Evolutionary conservation across 2,888 invertebrate species (phyloP).

Genomic region (Acanthopleura granulata): DNA sequence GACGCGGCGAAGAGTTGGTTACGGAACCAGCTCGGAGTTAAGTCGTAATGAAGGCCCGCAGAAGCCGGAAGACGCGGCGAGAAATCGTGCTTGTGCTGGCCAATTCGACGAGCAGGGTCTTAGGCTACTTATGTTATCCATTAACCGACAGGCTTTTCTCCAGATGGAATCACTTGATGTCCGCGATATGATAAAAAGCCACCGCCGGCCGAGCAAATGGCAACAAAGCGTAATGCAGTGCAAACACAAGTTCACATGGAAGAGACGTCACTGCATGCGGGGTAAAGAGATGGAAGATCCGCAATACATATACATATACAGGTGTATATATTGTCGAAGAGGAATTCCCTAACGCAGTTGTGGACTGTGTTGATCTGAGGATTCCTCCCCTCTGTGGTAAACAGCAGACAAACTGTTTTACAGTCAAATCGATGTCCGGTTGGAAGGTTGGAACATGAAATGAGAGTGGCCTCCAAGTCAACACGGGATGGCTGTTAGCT

Average conservation of each 20-base stretch:
- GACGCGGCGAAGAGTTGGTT: conserved; percentile 4
- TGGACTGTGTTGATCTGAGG: background rate
- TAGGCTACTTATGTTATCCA: background rate
- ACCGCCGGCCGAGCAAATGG: background rate
- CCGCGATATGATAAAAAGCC: background rate
- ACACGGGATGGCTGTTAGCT: background rate
- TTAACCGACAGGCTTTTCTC: background rate
- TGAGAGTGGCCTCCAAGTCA: background rate
- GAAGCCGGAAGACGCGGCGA: background rate
- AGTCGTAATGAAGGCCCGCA: background rate
- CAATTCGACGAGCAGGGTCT: background rate
- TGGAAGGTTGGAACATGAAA: background rate
- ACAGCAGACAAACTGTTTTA: conserved; percentile 3
- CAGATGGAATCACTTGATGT: conserved; percentile 11
- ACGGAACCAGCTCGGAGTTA: background rate
- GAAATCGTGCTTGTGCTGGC: background rate
- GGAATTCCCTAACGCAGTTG: no score
- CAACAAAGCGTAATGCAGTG: background rate
- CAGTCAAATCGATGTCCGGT: conserved; percentile 2
- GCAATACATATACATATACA: no score
- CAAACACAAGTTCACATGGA: background rate
- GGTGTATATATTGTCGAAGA: no score
- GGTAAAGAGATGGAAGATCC: no score
- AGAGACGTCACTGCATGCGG: no score
- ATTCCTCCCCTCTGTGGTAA: background rate